Base-by-base conservation (phyloP, 2,888 invertebrate species). In the Nomada goodeniana region DNA sequence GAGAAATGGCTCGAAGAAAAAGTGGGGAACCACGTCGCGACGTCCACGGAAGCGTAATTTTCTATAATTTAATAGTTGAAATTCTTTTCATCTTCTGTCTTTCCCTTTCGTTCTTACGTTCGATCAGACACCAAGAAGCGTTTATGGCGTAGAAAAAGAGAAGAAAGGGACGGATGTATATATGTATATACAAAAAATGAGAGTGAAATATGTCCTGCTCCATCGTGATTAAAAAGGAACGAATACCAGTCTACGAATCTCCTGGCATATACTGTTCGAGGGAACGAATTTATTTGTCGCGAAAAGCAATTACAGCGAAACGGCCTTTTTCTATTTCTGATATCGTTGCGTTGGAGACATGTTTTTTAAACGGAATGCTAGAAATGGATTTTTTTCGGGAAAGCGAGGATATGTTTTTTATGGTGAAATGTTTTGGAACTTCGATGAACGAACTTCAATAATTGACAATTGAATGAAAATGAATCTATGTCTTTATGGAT, bases 11-110 rank as follows among this genome's bases (percentile, higher is more conserved):
- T 44, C 20, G 68, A 73, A 72, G 78, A 78, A 84, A 57, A 83
- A 80, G 59, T 63, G 44, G 42, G 52, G 50, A 44, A 26, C 64
- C 47, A 44, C 77, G 72, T 57, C 68, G 72, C 55, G 73, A 86
- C 47, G 69, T 26, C 44, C 42, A 2, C 23, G 26, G 53, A 15
- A 64, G 63, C 79, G 89, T 89, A 89, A 89, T 89, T 89, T 89
- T 86, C 89, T 83, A 80, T 84, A 86, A 88, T 86, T 89, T 89
- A 85, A 88, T 85, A 89, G 88, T 81, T 75, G 82, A 82, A 82
- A 89, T 89, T 86, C 87, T 76, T 81, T 83, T 80, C 82, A 69
- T 68, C 47, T 61, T 65, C 61, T 20, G 36, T 65, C 78, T 61
- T 70, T 18, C 26, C 29, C 57, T 20, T 67, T 78, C 52, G 59